A percentile compares a stretch with the other conserved stretches of the same genome.
These are phyloP conservation scores for Hipparchia sbordonii DNA, from an alignment of 2,888 invertebrate species.

Conservation along the genomic window DNA sequence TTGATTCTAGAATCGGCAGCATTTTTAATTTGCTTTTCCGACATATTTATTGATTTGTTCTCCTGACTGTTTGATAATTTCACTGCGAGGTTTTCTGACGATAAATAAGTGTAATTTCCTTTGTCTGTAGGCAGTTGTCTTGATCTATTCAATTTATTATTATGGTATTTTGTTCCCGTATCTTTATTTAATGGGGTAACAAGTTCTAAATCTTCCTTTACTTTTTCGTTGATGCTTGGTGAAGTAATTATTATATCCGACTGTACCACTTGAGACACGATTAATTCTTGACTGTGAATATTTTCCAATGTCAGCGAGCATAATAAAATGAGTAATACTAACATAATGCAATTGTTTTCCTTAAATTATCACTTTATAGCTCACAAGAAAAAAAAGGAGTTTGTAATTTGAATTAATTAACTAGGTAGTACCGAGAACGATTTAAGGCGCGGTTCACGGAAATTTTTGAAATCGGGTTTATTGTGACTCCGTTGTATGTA, in stretches of 20 bases:
- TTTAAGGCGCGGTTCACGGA: not conserved
- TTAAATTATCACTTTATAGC: conserved; percentile 27
- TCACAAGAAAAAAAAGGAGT: not conserved
- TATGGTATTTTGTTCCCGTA: not conserved
- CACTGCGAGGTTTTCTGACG: conserved; percentile 1
- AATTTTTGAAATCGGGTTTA: conserved; percentile 1
- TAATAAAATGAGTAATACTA: conserved; percentile 52
- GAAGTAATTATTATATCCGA: conserved; percentile 39
- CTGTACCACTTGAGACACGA: conserved; percentile 42
- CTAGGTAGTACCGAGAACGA: not conserved
- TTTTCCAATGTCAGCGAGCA: conserved; percentile 51
- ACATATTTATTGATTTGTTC: conserved; percentile 6
- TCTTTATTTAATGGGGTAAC: not conserved
- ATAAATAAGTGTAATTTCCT: not conserved
- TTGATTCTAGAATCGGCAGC: not conserved
- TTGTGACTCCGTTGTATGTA: not conserved
- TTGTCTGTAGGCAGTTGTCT: not conserved
- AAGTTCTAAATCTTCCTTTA: not conserved
- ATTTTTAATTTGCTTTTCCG: not conserved
- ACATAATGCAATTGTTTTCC: conserved; percentile 50
- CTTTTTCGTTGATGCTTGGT: conserved; percentile 5
- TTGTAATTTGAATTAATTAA: not conserved
- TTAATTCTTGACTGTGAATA: conserved; percentile 49
- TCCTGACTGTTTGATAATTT: not conserved
- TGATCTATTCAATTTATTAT: conserved; percentile 1